These are phyloP conservation scores for Mionectes olivaceus DNA, from an alignment of 2,797 vertebrate species.

Conservation along the genomic window DNA sequence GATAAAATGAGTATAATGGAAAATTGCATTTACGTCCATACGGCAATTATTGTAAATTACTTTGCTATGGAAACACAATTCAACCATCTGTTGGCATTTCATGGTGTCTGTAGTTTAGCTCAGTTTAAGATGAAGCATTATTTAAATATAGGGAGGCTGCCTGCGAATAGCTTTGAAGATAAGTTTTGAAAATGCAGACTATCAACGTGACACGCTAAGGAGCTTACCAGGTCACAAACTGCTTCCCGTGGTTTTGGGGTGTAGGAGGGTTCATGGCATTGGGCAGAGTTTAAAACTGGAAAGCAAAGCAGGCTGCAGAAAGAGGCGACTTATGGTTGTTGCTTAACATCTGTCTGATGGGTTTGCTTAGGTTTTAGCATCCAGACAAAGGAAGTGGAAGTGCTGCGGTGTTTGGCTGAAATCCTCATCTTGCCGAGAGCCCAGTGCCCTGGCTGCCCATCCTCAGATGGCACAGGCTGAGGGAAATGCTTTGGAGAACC, in stretches of 20 bases:
- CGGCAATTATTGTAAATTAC: constrained; percentile 85
- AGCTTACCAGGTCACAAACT: neutral
- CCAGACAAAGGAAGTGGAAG: neutral
- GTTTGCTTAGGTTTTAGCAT: neutral
- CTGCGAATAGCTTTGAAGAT: constrained; percentile 53
- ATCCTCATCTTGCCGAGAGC: neutral
- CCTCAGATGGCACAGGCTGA: neutral
- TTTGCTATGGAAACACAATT: constrained; percentile 86
- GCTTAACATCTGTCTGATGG: neutral
- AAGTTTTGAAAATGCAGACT: constrained; percentile 30
- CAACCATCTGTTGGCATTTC: constrained; percentile 84
- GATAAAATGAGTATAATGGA: constrained; percentile 82
- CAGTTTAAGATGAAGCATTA: constrained; percentile 74
- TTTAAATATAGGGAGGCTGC: constrained; percentile 70
- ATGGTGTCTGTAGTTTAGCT: constrained; percentile 72
- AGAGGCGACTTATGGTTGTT: neutral
- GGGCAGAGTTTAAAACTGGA: neutral
- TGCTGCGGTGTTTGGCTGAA: neutral
- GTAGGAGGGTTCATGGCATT: neutral
- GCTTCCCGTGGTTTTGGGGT: neutral
- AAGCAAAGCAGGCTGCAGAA: neutral
- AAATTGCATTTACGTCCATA: constrained; percentile 81
- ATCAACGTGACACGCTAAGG: neutral
- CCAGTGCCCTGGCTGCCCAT: fast-evolving
- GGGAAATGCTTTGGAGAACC: neutral